phyloP scores from a whole-genome alignment of 2,888 invertebrate genomes.

The Pammene aurita region DNA sequence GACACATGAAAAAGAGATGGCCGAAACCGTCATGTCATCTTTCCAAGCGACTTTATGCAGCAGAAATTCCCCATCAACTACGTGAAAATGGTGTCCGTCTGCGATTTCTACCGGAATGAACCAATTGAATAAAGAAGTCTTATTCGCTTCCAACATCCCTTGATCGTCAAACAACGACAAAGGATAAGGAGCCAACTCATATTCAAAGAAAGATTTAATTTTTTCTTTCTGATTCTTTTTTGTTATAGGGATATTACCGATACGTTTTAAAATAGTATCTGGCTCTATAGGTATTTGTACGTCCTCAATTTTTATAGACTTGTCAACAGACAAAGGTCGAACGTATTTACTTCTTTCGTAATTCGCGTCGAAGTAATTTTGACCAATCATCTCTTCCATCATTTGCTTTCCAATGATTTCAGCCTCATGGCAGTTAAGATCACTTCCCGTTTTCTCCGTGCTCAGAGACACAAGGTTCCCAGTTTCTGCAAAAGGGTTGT shows the following conservation, averaged over 20 bases:
- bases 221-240: not conserved
- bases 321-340: not conserved
- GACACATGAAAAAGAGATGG: not conserved
- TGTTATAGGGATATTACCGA: not conserved
- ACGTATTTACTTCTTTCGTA: constrained; percentile 3
- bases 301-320: constrained; percentile 9
- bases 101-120: not conserved
- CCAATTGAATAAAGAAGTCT: not conserved
- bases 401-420: constrained; percentile 9
- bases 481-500: not conserved
- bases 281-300: not conserved
- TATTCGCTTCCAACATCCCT: constrained; percentile 10
- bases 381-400: constrained; percentile 2
- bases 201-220: not conserved
- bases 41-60: constrained; percentile 7
- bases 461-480: not conserved
- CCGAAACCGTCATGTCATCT: not conserved
- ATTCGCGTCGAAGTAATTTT: not conserved
- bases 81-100: not conserved
- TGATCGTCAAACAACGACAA: constrained; percentile 8
- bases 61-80: constrained; percentile 17
- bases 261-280: constrained; percentile 13
- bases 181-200: constrained; percentile 16
- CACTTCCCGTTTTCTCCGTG: not conserved
- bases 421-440: constrained; percentile 5